These are phyloP conservation scores for Crotalus tigris DNA, from an alignment of 2,113 vertebrate species.

Conservation along the genomic window DNA sequence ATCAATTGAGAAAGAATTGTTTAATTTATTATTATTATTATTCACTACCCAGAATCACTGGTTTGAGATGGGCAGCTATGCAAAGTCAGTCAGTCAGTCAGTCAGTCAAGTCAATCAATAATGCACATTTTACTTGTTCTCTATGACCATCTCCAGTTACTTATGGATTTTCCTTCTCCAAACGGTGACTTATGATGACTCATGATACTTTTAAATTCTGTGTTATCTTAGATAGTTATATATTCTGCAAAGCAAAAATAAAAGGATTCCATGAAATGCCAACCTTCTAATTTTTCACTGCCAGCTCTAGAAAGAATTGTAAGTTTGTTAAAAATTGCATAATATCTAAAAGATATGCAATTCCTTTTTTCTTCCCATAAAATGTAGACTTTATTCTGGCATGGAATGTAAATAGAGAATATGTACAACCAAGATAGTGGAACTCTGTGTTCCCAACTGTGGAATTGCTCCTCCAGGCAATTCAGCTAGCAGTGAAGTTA, in stretches of 20 bases:
- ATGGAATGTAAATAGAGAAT: not conserved
- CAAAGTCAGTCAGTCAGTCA: not conserved
- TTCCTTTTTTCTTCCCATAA: not conserved
- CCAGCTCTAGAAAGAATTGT: not conserved
- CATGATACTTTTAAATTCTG: not conserved
- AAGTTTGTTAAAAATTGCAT: not conserved
- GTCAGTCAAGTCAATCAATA: not conserved
- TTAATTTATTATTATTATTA: too few species aligned
- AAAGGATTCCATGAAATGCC: not conserved
- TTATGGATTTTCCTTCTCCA: not conserved
- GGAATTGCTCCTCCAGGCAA: not conserved
- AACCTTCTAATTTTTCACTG: not conserved
- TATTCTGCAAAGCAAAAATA: not conserved
- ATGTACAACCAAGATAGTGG: not conserved
- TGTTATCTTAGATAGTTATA: not conserved
- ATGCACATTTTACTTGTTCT: not conserved
- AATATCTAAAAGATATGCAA: not conserved
- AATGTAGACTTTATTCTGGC: not conserved
- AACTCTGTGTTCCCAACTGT: not conserved
- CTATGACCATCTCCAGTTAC: not conserved
- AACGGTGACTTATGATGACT: not conserved
- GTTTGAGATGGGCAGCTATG: not conserved
- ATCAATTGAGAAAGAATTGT: too few species aligned
- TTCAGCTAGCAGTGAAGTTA: not conserved
- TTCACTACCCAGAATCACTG: not conserved